Conservation (phyloP, 2,888 invertebrate genomes). For the Heliconius aoede region DNA sequence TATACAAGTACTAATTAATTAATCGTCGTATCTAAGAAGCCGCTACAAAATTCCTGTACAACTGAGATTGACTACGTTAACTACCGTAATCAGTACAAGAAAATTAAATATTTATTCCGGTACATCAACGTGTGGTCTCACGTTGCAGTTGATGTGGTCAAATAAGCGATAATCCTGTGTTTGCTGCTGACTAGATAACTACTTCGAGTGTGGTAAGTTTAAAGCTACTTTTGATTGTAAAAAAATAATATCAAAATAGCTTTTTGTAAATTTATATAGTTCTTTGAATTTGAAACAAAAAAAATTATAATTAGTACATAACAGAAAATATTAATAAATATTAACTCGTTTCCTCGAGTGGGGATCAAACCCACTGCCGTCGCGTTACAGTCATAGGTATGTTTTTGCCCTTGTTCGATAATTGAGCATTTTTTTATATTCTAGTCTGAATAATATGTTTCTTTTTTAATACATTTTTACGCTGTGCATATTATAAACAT, state of each 20-base stretch:
- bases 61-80: conserved; percentile 14
- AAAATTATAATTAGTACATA: too few species aligned
- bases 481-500: too few species aligned
- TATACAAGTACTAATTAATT: background rate
- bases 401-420: too few species aligned
- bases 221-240: background rate
- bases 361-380: too few species aligned
- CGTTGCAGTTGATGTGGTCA: conserved; percentile 10
- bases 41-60: conserved; percentile 3
- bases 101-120: conserved; percentile 29
- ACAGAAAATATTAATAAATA: too few species aligned
- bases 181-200: conserved; percentile 3
- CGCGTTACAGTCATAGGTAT: too few species aligned
- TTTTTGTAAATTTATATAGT: background rate
- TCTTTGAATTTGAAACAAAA: background rate
- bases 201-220: background rate
- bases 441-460: too few species aligned
- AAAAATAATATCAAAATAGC: background rate
- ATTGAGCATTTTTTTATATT: too few species aligned
- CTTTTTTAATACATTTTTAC: too few species aligned
- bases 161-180: conserved; percentile 1
- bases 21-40: background rate
- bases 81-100: conserved; percentile 19
- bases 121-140: conserved; percentile 23
- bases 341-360: too few species aligned